Percentiles rank a stretch among this genome's conserved stretches.
phyloP scores from a whole-genome alignment of 2,888 invertebrate genomes.

The Colletes collaris region DNA sequence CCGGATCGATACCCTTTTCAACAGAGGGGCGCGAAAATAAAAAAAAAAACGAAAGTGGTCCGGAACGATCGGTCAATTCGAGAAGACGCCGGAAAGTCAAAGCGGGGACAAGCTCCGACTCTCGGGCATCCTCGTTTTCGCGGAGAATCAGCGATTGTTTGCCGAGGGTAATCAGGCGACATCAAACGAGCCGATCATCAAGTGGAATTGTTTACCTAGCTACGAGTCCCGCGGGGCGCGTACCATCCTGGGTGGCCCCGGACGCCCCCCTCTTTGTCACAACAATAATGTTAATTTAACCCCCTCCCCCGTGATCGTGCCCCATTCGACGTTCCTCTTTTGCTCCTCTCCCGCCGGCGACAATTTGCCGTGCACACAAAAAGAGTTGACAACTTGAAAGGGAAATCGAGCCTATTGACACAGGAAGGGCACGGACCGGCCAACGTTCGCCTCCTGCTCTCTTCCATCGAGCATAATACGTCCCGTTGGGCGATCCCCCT shows the following conservation, averaged over 20 bases:
- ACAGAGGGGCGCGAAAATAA: too few species aligned
- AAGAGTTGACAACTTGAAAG: constrained; percentile 83
- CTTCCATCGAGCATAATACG: constrained; percentile 66
- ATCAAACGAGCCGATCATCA: constrained; percentile 83
- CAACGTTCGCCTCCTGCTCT: constrained; percentile 53
- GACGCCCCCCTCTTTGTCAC: constrained; percentile 77
- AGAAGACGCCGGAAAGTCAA: constrained; percentile 34
- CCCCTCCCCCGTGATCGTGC: constrained; percentile 44
- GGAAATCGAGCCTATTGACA: constrained; percentile 83
- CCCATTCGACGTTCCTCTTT: constrained; percentile 55
- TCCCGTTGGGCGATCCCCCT: constrained; percentile 52
- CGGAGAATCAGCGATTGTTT: constrained; percentile 81
- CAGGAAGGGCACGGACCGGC: constrained; percentile 70
- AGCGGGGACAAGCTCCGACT: not conserved
- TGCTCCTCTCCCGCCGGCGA: constrained; percentile 69
- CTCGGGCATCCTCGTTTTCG: constrained; percentile 57
- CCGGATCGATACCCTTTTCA: constrained; percentile 32
- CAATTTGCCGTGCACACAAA: constrained; percentile 82
- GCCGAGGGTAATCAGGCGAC: constrained; percentile 82
- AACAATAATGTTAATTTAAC: constrained; percentile 83
- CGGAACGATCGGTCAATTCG: constrained; percentile 46
- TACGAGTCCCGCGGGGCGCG: constrained; percentile 72
- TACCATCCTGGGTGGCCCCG: constrained; percentile 70
- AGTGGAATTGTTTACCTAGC: constrained; percentile 82
- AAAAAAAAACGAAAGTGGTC: constrained; percentile 27